Evolutionary conservation across 2,888 invertebrate species (phyloP).

Genomic region (Phytoseiulus persimilis): DNA sequence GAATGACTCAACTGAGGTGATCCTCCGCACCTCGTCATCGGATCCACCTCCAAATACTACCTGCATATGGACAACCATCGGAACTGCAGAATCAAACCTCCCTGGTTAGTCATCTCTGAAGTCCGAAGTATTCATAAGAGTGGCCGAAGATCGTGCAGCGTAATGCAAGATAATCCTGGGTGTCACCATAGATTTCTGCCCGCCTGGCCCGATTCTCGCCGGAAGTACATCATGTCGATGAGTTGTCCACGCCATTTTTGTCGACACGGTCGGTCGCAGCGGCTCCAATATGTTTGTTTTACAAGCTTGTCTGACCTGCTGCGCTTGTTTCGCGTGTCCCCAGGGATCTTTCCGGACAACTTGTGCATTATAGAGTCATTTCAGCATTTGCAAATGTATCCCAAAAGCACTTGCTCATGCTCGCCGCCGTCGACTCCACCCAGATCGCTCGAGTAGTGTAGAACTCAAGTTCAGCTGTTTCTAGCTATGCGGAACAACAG

Average conservation of each 20-base stretch:
- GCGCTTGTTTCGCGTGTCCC: background rate
- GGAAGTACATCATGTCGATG: background rate
- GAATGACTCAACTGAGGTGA: too few relatives aligned
- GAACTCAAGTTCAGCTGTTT: background rate
- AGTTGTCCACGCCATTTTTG: background rate
- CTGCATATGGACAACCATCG: too few relatives aligned
- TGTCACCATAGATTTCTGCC: background rate
- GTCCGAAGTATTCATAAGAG: too few relatives aligned
- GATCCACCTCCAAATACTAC: too few relatives aligned
- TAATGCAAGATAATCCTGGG: background rate
- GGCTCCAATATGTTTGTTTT: background rate
- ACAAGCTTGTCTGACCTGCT: background rate
- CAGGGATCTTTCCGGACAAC: background rate
- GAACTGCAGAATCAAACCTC: too few relatives aligned
- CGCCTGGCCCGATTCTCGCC: background rate
- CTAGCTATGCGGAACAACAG: background rate
- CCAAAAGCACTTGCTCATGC: background rate
- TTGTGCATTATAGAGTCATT: background rate
- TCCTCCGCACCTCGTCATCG: too few relatives aligned
- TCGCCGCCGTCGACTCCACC: background rate
- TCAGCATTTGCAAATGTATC: background rate
- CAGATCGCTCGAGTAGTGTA: background rate
- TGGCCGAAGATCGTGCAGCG: background rate
- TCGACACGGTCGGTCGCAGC: background rate
- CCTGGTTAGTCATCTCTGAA: too few relatives aligned